Evolutionary conservation across 2,113 vertebrate genomes (phyloP), one percentile per base, ranked within the genome.

Genomic region (Aphyosemion australe): DNA sequence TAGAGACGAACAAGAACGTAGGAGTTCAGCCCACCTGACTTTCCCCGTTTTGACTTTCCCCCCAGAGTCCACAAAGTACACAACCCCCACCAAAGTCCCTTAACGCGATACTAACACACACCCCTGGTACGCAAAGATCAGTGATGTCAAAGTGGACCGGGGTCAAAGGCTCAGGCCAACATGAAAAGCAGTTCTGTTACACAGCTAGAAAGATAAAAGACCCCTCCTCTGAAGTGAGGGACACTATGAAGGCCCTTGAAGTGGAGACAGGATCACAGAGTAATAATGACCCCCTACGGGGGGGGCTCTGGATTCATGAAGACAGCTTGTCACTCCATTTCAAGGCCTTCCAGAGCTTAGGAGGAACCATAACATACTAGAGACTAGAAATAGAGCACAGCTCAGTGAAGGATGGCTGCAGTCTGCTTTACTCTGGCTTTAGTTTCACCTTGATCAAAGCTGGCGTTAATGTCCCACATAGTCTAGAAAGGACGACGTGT

Each of bases 241-340:
- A 68, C 74, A 8, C 49, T 1, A 8, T 49, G 61, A 83, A 78
- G 66, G 69, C 50, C 48, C 60, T 49, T 46, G 70, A 75, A 78
- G 64, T 60, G 2, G 37, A 50, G 62, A 70, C 26, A 62, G 72
- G 76, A 79, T 84, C 74, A 82, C 77, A 72, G 83, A 90, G 78
- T 86, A 87, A 91, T 91, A 87, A 91, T 54, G 61, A 34, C 56
- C 49, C 34, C 34, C 34, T 59, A 73, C 82, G 61, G 77, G 75
- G n/a, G n/a, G 80, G 74, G 60, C 60, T 84, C 76, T 64, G 80
- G 89, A 90, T 93, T 92, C 91, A 87, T 88, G 90, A 84, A 61
- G 85, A 80, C 53, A 49, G 87, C 85, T 91, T 92, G 88, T 89
- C 88, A 90, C 87, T 90, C 89, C 90, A 87, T 88, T 90, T 92